Evolutionary conservation across 2,113 vertebrate genomes (phyloP).

Genomic region (Python bivittatus): DNA sequence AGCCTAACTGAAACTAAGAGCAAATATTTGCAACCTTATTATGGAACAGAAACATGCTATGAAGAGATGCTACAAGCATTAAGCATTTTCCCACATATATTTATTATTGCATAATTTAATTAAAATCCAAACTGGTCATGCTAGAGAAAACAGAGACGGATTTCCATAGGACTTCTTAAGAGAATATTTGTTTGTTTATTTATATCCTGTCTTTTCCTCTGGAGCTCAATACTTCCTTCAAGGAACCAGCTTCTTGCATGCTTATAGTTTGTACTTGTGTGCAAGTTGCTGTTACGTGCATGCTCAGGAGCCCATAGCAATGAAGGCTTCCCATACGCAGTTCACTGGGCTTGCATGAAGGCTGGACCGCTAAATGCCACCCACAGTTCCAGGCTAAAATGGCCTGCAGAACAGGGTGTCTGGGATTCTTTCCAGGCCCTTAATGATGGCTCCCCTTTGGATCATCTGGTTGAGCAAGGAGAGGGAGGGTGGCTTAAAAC

Average conservation of each 20-base stretch:
- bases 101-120: background rate
- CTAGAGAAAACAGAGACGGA: background rate
- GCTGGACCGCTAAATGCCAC: background rate
- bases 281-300: background rate
- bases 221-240: background rate
- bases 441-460: background rate
- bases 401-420: background rate
- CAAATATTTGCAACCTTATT: background rate
- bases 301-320: background rate
- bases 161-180: background rate
- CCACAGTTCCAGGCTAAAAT: background rate
- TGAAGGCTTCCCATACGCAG: background rate
- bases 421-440: background rate
- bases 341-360: background rate
- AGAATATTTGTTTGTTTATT: background rate
- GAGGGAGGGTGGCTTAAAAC: background rate
- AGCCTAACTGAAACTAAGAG: constrained; percentile 2
- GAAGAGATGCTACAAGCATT: background rate
- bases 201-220: background rate
- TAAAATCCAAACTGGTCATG: background rate
- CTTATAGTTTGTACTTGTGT: background rate
- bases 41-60: background rate
- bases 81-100: background rate
- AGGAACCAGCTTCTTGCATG: background rate
- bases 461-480: background rate